A percentile compares a stretch with the other conserved stretches of the same genome.
phyloP scores from a whole-genome alignment of 2,113 vertebrate species.

The Spermophilus dauricus region DNA sequence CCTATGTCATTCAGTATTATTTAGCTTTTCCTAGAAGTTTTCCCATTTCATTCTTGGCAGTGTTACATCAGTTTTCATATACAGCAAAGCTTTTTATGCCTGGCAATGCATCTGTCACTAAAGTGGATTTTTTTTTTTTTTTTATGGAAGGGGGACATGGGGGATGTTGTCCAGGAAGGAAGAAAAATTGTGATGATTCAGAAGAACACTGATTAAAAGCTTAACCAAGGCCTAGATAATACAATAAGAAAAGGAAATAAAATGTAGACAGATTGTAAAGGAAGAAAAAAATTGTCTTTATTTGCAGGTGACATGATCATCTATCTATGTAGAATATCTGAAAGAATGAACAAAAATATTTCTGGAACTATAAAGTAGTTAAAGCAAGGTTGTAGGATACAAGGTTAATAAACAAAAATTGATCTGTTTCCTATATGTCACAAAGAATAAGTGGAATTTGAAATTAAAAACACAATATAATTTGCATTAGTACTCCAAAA shows the following conservation, averaged over 20 bases:
- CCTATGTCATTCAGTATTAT: neutral
- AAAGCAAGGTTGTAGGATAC: neutral
- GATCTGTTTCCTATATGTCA: neutral
- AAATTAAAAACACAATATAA: neutral
- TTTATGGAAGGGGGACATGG: too few species aligned
- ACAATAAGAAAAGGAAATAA: neutral
- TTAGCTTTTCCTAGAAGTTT: neutral
- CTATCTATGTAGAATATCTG: neutral
- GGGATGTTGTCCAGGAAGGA: neutral
- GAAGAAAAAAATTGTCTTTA: neutral
- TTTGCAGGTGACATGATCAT: neutral
- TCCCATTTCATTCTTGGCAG: neutral
- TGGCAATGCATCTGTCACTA: neutral
- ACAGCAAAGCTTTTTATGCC: neutral
- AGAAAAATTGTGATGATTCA: neutral
- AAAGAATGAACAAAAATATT: neutral
- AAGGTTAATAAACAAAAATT: neutral
- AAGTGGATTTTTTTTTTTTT: neutral
- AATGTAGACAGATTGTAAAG: neutral
- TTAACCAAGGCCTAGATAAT: neutral
- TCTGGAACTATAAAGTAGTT: neutral
- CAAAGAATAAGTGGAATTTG: neutral
- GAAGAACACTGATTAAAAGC: conserved; percentile 20
- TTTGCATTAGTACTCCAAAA: neutral
- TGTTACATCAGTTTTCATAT: neutral